Base-by-base conservation (phyloP, 2,888 invertebrate species). In the Lacanobia oleracea region DNA sequence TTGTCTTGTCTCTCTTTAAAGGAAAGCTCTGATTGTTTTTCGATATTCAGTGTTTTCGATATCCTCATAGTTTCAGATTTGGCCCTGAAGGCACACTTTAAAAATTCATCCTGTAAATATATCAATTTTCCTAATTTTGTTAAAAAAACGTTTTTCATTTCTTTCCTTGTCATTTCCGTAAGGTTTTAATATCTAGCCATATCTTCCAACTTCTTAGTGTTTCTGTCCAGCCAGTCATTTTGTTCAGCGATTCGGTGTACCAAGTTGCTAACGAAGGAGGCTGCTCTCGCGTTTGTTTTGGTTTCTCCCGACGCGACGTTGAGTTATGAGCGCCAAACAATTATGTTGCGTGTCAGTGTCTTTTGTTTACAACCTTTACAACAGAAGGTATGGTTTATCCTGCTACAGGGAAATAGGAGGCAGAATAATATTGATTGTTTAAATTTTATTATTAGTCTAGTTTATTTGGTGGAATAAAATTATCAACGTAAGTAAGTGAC, bases 311-410 rank as follows among this genome's bases (percentile, higher is more conserved):
- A 83, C 83, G 63, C 76, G 85, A 83, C 83, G 63, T 83, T 83
- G 83, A 85, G 74, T 82, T 82, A 85, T 83, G 85, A 65, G 70
- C 67, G 67, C 66, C 62, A 85, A 76, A 81, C 72, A 81, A 81
- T 81, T 81, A 83, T 62, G 54, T 71, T 37, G n/a, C 64, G 68
- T 83, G 81, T 75, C 81, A 83, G 79, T 62, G 75, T 79, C 83
- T 66, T 81, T 68, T 63, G 43, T 40, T 82, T 61, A 61, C 56
- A 63, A 78, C 51, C 33, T 40, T 82, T 61, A 61, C 56, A 66
- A 82, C 51, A 53, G 23, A 50, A 43, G 9, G 40, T 59, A n/a
- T 50, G 43, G 18, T 48, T 63, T 57, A 59, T 72, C 9, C 21
- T 60, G 48, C 12, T 75, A 62, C 27, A 40, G 51, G 33, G 33